Percentiles rank a stretch among this genome's conserved stretches.
Evolutionary conservation across 1,140 invertebrate genomes (phyloP).

Genomic region (Drosophila pseudoobscura): DNA sequence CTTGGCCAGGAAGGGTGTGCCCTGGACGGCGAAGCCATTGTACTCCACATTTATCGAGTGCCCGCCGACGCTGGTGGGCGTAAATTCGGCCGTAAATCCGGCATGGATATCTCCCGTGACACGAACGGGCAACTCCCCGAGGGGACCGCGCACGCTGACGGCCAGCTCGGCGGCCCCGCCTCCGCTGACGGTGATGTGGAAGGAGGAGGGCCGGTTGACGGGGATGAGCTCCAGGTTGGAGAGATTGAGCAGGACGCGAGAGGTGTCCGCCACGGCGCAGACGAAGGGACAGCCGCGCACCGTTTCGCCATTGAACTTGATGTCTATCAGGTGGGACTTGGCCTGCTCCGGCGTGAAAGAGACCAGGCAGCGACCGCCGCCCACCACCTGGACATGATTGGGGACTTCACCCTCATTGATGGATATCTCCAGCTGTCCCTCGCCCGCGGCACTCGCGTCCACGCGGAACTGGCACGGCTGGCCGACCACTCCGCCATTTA

Average conservation of each 20-base stretch:
- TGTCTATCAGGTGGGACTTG: constrained; percentile 97
- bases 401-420: constrained; percentile 99
- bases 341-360: constrained; percentile 97
- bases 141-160: constrained; percentile 92
- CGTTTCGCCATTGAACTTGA: constrained; percentile 98
- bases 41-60: constrained; percentile 96
- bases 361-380: constrained; percentile 96
- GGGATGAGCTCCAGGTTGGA: constrained; percentile 92
- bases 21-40: constrained; percentile 94
- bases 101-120: constrained; percentile 94
- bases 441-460: constrained; percentile 97
- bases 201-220: constrained; percentile 93
- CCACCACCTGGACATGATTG: constrained; percentile 98
- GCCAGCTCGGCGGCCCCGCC: constrained; percentile 93
- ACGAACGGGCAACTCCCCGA: constrained; percentile 92
- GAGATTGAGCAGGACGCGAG: constrained; percentile 90
- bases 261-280: constrained; percentile 91
- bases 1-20: constrained; percentile 96
- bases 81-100: constrained; percentile 95
- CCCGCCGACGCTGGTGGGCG: constrained; percentile 93
- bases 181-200: constrained; percentile 94
- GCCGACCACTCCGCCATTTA: constrained; percentile 94
- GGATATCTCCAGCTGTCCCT: constrained; percentile 98
- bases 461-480: constrained; percentile 97
- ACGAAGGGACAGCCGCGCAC: constrained; percentile 96